phyloP scores from a whole-genome alignment of 2,113 vertebrate genomes.

The Pao palembangensis region DNA sequence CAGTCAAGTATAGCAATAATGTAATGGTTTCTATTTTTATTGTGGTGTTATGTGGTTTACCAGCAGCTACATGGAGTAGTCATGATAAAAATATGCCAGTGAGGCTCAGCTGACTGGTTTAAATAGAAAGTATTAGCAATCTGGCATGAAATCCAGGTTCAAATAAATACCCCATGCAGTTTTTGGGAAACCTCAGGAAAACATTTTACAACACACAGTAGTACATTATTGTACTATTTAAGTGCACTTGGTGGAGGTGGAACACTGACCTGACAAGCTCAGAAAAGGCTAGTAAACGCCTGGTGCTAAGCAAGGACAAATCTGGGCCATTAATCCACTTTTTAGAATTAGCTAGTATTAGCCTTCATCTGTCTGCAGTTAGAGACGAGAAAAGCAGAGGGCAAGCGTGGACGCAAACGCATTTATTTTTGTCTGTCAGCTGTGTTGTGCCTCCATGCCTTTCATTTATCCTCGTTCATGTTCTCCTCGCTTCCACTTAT shows the following conservation, averaged over 20 bases:
- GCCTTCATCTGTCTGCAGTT: conserved; percentile 44
- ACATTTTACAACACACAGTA: too few species aligned
- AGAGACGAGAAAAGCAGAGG: conserved; percentile 26
- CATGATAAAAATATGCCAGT: background rate
- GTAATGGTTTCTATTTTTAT: conserved; percentile 2
- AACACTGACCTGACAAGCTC: conserved; percentile 5
- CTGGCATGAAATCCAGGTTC: background rate
- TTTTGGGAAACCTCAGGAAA: background rate
- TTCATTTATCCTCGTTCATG: conserved; percentile 2
- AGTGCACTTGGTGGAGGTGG: background rate
- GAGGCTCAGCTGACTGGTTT: background rate
- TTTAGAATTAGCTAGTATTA: conserved; percentile 52
- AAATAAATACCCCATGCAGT: background rate
- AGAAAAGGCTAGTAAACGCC: conserved; percentile 8
- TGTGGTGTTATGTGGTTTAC: conserved; percentile 18
- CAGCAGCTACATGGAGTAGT: conserved; percentile 4
- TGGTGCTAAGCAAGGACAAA: conserved; percentile 34
- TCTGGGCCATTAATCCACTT: conserved; percentile 55
- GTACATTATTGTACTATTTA: conserved; percentile 5
- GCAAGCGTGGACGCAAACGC: conserved; percentile 23
- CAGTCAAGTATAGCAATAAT: background rate
- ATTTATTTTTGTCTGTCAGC: conserved; percentile 30
- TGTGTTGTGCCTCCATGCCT: conserved; percentile 16
- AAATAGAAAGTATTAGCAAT: too few species aligned
- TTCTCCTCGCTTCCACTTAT: conserved; percentile 22